Percentiles rank a stretch among this genome's conserved stretches.
These are phyloP conservation scores for Atractosteus spatula DNA, from an alignment of 2,113 vertebrate genomes.

Conservation along the genomic window DNA sequence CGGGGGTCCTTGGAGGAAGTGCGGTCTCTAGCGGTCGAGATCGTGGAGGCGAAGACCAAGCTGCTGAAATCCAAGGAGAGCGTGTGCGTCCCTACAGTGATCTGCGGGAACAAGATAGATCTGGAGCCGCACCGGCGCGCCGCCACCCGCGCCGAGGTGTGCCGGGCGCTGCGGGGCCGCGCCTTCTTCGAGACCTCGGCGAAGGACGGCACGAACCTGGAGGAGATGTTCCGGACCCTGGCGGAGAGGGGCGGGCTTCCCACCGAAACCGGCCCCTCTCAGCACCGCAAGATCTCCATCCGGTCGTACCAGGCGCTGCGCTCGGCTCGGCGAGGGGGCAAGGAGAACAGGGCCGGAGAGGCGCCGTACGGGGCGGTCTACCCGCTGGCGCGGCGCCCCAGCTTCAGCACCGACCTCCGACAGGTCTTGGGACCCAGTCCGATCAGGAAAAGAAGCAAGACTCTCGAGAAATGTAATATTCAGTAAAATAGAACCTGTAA, in stretches of 20 bases:
- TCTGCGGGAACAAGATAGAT: conserved; percentile 68
- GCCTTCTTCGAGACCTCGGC: conserved; percentile 59
- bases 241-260: conserved; percentile 58
- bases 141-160: conserved; percentile 37
- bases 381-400: conserved; percentile 61
- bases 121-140: conserved; percentile 31
- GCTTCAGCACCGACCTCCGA: conserved; percentile 64
- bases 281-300: conserved; percentile 56
- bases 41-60: conserved; percentile 56
- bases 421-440: conserved; percentile 57
- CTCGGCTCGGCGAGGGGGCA: conserved; percentile 34
- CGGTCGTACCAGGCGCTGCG: conserved; percentile 53
- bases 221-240: conserved; percentile 52
- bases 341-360: conserved; percentile 20
- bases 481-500: conserved; percentile 50
- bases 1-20: conserved; percentile 55
- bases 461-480: conserved; percentile 65
- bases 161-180: conserved; percentile 37
- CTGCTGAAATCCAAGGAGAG: conserved; percentile 47
- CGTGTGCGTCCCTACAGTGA: conserved; percentile 35
- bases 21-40: conserved; percentile 49
- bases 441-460: conserved; percentile 52
- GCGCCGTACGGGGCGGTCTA: conserved; percentile 59
- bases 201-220: conserved; percentile 54
- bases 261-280: conserved; percentile 51